Conservation (phyloP, 2,113 vertebrate genomes). For the Macaca mulatta region DNA sequence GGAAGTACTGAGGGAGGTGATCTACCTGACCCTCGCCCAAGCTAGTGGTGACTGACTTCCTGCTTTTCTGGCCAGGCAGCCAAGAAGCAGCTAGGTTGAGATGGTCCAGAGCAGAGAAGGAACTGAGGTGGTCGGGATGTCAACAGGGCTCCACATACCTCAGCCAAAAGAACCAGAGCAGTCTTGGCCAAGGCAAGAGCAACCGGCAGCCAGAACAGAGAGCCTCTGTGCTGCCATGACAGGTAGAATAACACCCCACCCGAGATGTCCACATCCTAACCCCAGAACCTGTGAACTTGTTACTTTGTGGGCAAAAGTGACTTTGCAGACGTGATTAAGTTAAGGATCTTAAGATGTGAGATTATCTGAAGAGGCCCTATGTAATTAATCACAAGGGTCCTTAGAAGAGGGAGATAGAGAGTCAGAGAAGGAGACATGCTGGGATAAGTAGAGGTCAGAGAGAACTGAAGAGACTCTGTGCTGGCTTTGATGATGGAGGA, state of each 20-base stretch:
- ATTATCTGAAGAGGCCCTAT: neutral
- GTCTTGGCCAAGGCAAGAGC: neutral
- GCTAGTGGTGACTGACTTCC: neutral
- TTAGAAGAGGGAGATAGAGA: neutral
- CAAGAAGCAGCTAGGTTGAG: neutral
- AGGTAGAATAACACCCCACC: neutral
- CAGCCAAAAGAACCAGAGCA: neutral
- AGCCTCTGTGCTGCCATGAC: neutral
- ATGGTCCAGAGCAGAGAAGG: neutral
- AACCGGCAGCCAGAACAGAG: neutral
- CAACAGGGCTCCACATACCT: neutral
- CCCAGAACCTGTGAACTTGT: too few relatives aligned
- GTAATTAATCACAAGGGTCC: neutral
- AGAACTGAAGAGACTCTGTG: neutral
- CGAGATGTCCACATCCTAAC: neutral
- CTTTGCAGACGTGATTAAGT: neutral
- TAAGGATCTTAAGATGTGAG: neutral
- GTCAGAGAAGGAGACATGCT: neutral
- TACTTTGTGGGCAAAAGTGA: neutral
- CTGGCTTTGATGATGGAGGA: neutral
- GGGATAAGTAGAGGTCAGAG: neutral
- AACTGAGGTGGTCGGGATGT: too few relatives aligned
- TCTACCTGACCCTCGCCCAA: neutral
- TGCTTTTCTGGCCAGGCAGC: neutral
- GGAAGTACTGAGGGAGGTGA: neutral